Evolutionary conservation across 2,888 invertebrate genomes (phyloP), one percentile per base, ranked within the genome.

Genomic region (Crioceris asparagi): DNA sequence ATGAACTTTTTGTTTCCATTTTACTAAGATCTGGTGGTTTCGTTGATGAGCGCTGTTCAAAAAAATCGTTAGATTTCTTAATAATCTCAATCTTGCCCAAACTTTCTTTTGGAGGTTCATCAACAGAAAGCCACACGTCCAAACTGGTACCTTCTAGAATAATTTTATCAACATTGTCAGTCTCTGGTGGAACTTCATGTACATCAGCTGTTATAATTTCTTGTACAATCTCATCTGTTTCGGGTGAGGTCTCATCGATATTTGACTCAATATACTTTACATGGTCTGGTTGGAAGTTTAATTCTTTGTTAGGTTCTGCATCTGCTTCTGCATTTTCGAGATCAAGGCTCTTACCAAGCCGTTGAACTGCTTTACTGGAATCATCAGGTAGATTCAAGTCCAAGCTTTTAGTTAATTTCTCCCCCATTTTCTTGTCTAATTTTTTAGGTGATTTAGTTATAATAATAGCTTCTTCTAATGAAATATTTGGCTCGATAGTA

Each of bases 401-500:
- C 12, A 80, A 66, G 49, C 81, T 81, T 54, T 79, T 79, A 0
- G 77, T 64, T 21, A 65, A 47, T 45, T 64, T 63, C 43, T 63
- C 63, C 32, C 65, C 65, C 46, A 65, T 55, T 45, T 62, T 65
- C 42, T 65, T 66, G 50, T 82, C 81, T 4, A 81, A 59, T 52
- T 80, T 79, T 43, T 80, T 77, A 0, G 81, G 82, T 3, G 79
- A 77, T 55, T 82, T 82, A 0, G 82, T 80, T 50, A 82, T 82
- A 38, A 82, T 71, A 4, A 82, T 81, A 42, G 81, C 80, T 61
- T 82, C 81, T 57, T 81, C 81, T 32, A 65, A 47, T 16, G 62
- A 59, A 11, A 65, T 61, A 12, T 47, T 57, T 2, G 57, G 53
- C 45, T 65, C 65, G 12, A 65, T 65, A 0, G 74, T 80, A 55